A percentile compares a stretch with the other conserved stretches of the same genome.
Conservation (phyloP, 2,797 vertebrate species). For the Nothura maculosa region DNA sequence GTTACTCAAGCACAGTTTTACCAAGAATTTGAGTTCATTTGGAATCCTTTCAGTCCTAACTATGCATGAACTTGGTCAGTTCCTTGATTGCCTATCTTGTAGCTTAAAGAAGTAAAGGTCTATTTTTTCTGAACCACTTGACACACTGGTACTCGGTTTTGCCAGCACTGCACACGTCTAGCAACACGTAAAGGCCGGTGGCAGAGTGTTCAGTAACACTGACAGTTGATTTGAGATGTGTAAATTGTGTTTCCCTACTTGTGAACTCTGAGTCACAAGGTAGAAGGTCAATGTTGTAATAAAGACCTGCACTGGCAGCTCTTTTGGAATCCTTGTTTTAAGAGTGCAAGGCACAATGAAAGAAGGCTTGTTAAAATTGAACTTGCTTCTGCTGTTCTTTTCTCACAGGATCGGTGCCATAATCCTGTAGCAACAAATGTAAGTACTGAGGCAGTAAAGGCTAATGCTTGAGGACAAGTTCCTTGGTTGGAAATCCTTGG, state of each 20-base stretch:
- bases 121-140: constrained; percentile 38
- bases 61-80: constrained; percentile 51
- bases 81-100: constrained; percentile 35
- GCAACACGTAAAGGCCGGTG: background rate
- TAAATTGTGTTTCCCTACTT: background rate
- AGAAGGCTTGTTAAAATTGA: background rate
- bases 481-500: background rate
- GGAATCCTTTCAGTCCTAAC: constrained; percentile 18
- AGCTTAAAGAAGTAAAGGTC: constrained; percentile 6
- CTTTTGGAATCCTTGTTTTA: background rate
- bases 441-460: background rate
- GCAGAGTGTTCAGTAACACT: background rate
- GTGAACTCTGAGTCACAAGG: background rate
- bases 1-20: constrained; percentile 18
- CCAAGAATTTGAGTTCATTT: background rate
- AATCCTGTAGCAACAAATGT: background rate
- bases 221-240: background rate
- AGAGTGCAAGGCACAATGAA: background rate
- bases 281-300: background rate
- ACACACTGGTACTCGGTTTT: background rate
- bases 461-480: background rate
- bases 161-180: background rate
- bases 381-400: background rate
- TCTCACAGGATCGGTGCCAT: background rate
- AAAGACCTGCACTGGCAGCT: background rate